Conservation (phyloP, 2,113 vertebrate genomes). For the Tylochromis polylepis region DNA sequence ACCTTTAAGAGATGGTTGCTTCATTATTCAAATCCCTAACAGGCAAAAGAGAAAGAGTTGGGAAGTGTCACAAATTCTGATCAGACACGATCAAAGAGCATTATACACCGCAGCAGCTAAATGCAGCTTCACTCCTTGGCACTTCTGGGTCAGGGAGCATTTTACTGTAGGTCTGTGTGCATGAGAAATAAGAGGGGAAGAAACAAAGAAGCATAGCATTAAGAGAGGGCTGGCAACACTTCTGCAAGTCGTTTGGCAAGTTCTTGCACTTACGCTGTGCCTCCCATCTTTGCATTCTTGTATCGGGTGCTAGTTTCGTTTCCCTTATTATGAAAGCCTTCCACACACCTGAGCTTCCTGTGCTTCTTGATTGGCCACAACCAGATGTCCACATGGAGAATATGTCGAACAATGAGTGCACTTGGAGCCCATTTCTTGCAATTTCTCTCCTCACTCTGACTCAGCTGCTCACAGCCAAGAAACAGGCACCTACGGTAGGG, state of each 20-base stretch:
- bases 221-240: conserved; percentile 5
- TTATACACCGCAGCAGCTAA: conserved; percentile 37
- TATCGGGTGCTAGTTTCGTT: not conserved
- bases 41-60: conserved; percentile 16
- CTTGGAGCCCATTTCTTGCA: conserved; percentile 30
- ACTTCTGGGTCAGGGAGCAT: conserved; percentile 50
- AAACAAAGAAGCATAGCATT: not conserved
- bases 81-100: conserved; percentile 54
- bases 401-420: conserved; percentile 22
- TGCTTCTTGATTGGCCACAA: conserved; percentile 43
- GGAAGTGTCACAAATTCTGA: conserved; percentile 49
- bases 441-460: conserved; percentile 7
- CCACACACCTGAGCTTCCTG: conserved; percentile 53
- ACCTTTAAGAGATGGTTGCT: conserved; percentile 34
- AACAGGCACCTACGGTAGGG: not conserved
- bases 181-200: not conserved
- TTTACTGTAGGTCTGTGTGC: conserved; percentile 20
- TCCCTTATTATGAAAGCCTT: conserved; percentile 40
- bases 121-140: conserved; percentile 35
- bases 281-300: conserved; percentile 5
- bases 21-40: conserved; percentile 56
- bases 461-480: conserved; percentile 28
- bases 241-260: not conserved
- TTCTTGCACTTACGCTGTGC: not conserved
- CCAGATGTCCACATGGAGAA: conserved; percentile 55